A percentile compares a stretch with the other conserved stretches of the same genome.
Evolutionary conservation across 2,888 invertebrate genomes (phyloP).

Genomic region (Troides helena): DNA sequence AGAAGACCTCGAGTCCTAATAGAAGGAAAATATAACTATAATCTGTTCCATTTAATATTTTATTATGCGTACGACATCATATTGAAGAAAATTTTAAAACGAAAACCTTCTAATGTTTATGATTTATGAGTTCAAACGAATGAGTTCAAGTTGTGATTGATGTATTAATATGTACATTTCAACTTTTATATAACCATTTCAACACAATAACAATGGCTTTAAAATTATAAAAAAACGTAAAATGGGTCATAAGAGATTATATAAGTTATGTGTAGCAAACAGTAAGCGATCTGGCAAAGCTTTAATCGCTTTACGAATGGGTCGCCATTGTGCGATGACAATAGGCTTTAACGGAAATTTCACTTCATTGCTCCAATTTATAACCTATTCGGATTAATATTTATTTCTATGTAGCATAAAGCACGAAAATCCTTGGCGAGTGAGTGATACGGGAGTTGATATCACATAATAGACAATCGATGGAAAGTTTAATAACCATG

Average conservation of each 20-base stretch:
- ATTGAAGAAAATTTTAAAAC: too few species aligned
- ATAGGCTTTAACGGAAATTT: background rate
- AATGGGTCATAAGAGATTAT: background rate
- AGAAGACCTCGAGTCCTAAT: too few species aligned
- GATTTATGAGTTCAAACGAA: too few species aligned
- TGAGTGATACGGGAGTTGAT: background rate
- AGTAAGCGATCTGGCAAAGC: background rate
- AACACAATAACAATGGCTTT: background rate
- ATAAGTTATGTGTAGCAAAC: background rate
- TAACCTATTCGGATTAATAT: background rate
- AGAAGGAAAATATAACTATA: too few species aligned
- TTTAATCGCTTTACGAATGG: slow-evolving; percentile 8
- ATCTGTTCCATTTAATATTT: too few species aligned
- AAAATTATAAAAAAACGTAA: background rate
- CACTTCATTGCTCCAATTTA: background rate
- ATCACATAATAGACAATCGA: background rate
- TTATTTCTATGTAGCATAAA: background rate
- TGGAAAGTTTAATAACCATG: background rate
- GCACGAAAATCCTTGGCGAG: background rate
- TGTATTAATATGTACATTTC: background rate
- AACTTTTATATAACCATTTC: background rate
- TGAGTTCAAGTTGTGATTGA: background rate
- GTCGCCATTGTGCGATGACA: background rate
- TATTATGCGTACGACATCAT: too few species aligned
- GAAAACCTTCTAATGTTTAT: too few species aligned